Evolutionary conservation across 1,140 invertebrate genomes (phyloP), one percentile per base, ranked within the genome.

Genomic region (Polypedilum pembai): DNA sequence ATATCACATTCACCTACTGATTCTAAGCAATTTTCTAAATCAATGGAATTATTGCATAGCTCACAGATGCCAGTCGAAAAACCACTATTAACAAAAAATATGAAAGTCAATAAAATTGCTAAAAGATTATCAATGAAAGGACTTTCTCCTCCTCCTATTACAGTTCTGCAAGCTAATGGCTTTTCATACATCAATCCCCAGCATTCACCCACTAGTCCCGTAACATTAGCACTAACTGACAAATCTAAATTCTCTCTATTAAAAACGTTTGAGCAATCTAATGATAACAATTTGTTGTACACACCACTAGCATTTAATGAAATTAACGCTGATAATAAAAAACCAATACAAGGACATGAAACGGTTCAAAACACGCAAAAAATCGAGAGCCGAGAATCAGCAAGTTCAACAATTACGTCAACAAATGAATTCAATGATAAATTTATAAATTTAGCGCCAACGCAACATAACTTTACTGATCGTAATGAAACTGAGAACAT

Each of bases 101-200:
- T 87, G 41, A 88, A 87, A 2, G 88, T 90, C 4, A 85, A 88
- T 78, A 85, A 84, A 10, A 85, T 90, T 80, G 87, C 89, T 15
- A 87, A 85, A 79, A 84, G 88, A 69, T 78, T 90, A 56, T 89
- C 86, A 75, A 85, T 85, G 81, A 88, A 88, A 77, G 85, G 86
- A 76, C 84, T 84, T 69, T 88, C 88, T n/a, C 85, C 88, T 1
- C 88, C 89, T 74, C 87, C 88, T 41, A 83, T 87, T 78, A 85
- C 91, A 78, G 78, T 75, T 56, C 77, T 80, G 8, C 63, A 66
- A 20, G 63, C 63, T 4, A 17, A 17, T 20, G 65, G 65, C 17
- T 91, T 92, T 79, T 91, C 90, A 0, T 92, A 92, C 76, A 90
- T 88, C 0, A 84, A 86, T 77, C 86, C 87, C 8, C 65, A 69